Percentiles rank a stretch among this genome's conserved stretches.
Evolutionary conservation across 1,140 invertebrate genomes (phyloP).

Genomic region (Teleopsis dalmanni): DNA sequence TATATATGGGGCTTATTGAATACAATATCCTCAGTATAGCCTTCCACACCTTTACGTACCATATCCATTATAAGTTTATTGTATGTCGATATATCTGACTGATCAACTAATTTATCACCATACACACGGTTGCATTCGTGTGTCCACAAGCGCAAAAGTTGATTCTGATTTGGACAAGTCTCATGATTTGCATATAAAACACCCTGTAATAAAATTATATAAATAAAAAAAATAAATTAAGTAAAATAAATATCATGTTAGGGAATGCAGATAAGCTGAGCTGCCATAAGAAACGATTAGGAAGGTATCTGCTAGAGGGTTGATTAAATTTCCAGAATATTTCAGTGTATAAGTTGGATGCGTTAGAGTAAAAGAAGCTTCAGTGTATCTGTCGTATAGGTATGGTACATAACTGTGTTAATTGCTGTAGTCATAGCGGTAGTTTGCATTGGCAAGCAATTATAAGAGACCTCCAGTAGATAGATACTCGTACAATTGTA

Average conservation of each 20-base stretch:
- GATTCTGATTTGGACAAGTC: constrained; percentile 59
- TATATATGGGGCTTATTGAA: constrained; percentile 70
- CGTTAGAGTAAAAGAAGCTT: not conserved
- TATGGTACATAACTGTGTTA: too few relatives aligned
- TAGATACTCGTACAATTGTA: too few relatives aligned
- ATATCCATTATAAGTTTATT: constrained; percentile 66
- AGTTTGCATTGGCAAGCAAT: too few relatives aligned
- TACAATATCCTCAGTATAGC: constrained; percentile 56
- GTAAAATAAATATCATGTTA: too few relatives aligned
- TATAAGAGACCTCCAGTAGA: too few relatives aligned
- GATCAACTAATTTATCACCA: constrained; percentile 78
- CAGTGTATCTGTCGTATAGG: too few relatives aligned
- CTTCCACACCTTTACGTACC: constrained; percentile 78
- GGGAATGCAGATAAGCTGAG: too few relatives aligned
- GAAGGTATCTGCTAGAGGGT: too few relatives aligned
- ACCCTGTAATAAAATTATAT: constrained; percentile 53
- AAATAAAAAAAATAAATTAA: not conserved
- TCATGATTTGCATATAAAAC: constrained; percentile 80
- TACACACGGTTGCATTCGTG: constrained; percentile 88
- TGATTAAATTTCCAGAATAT: too few relatives aligned
- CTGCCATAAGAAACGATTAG: too few relatives aligned
- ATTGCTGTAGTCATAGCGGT: too few relatives aligned
- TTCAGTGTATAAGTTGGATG: too few relatives aligned
- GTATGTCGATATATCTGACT: constrained; percentile 66
- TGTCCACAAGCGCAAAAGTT: constrained; percentile 73